A percentile compares a stretch with the other conserved stretches of the same genome.
Evolutionary conservation across 2,888 invertebrate species (phyloP).

Genomic region (Luperina testacea): DNA sequence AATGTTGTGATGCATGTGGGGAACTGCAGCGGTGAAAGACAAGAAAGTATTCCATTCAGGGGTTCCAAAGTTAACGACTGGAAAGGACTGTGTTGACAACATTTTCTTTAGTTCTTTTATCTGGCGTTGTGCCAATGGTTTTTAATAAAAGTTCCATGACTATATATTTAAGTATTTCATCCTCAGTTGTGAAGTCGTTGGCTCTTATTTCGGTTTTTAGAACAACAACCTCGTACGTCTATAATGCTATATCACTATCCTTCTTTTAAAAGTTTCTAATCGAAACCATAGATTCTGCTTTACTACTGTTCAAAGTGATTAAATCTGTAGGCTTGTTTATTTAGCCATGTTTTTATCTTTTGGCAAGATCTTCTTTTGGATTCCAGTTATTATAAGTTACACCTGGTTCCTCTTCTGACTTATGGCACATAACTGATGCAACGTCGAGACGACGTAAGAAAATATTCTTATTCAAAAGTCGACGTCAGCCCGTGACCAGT

Average conservation of each 20-base stretch:
- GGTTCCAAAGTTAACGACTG: slow-evolving; percentile 41
- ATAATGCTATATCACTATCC: neutral
- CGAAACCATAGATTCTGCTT: neutral
- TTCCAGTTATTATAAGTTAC: neutral
- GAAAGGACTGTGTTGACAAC: slow-evolving; percentile 27
- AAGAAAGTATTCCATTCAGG: slow-evolving; percentile 63
- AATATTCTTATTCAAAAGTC: slow-evolving; percentile 86
- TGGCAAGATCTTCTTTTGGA: neutral
- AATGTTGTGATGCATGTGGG: slow-evolving; percentile 75
- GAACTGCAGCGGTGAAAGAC: slow-evolving; percentile 67
- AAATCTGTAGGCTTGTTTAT: neutral
- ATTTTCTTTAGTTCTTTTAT: slow-evolving; percentile 31
- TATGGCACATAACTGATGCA: slow-evolving; percentile 62
- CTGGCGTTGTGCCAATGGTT: slow-evolving; percentile 51
- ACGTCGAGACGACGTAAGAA: slow-evolving; percentile 72
- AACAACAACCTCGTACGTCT: neutral
- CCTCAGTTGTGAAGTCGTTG: slow-evolving; percentile 26
- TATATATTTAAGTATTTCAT: slow-evolving; percentile 28
- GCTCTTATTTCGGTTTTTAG: slow-evolving; percentile 2
- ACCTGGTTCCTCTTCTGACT: slow-evolving; percentile 54
- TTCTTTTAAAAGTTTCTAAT: slow-evolving; percentile 7
- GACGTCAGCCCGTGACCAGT: slow-evolving; percentile 81
- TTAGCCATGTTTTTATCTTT: neutral
- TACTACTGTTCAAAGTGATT: neutral
- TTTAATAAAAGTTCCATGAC: slow-evolving; percentile 35